phyloP scores from a whole-genome alignment of 2,113 vertebrate genomes.

The Sarotherodon lohbergeri region DNA sequence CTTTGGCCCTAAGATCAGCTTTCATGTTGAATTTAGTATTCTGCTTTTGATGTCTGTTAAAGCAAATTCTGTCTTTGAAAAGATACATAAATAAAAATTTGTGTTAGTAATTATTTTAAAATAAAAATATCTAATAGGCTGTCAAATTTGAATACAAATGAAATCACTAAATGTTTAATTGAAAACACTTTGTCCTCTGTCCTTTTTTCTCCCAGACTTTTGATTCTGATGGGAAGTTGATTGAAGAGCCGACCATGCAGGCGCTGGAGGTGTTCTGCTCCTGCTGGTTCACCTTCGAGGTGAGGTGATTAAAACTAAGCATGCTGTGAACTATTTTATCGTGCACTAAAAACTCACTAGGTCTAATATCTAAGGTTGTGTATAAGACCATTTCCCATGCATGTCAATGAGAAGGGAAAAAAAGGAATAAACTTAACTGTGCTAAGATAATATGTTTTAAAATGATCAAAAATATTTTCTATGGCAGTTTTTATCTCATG shows the following conservation, averaged over 20 bases:
- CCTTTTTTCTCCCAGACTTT: slow-evolving; percentile 31
- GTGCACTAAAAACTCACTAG: neutral
- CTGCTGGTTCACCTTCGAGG: slow-evolving; percentile 96
- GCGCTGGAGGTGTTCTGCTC: slow-evolving; percentile 91
- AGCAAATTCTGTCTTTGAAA: rapidly evolving
- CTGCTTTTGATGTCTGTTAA: neutral
- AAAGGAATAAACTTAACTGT: neutral
- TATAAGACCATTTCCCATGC: neutral
- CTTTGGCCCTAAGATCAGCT: rapidly evolving
- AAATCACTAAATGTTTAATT: neutral
- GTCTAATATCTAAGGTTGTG: neutral
- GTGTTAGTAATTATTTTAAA: neutral
- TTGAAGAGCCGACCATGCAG: slow-evolving; percentile 80
- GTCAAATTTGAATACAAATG: rapidly evolving
- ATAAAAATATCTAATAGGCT: neutral
- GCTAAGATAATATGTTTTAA: neutral
- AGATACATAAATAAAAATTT: rapidly evolving
- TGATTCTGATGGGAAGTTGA: slow-evolving; percentile 73
- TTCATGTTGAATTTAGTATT: neutral
- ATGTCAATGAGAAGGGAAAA: neutral
- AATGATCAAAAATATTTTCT: neutral
- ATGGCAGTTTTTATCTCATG: neutral
- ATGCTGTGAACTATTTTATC: neutral
- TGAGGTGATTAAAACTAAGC: neutral
- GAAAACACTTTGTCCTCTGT: neutral